Evolutionary conservation across 2,113 vertebrate genomes (phyloP).

Genomic region (Cyanoderma ruficeps): DNA sequence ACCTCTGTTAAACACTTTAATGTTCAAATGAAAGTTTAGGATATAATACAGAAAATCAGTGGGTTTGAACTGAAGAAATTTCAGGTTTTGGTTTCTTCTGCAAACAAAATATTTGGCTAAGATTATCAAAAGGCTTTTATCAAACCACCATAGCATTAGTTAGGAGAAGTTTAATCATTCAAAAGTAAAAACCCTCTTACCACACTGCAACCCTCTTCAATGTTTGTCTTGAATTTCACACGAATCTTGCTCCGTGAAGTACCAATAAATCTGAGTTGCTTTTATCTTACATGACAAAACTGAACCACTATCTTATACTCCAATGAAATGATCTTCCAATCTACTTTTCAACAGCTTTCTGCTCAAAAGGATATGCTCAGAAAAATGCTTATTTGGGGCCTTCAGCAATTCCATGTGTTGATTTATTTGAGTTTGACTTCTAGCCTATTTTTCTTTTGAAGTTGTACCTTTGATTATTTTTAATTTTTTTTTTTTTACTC

Average conservation of each 20-base stretch:
- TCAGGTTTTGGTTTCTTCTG: neutral
- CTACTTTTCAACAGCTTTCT: slow-evolving; percentile 31
- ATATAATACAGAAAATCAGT: neutral
- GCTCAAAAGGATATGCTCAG: neutral
- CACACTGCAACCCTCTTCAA: neutral
- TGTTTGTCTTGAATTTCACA: neutral
- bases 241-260: neutral
- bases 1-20: neutral
- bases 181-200: neutral
- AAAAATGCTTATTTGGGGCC: neutral
- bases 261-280: neutral
- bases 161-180: neutral
- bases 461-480: neutral
- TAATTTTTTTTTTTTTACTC: neutral
- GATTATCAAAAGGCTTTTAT: neutral
- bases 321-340: neutral
- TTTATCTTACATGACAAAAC: neutral
- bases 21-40: neutral
- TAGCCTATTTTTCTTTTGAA: slow-evolving; percentile 47
- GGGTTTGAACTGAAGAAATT: neutral
- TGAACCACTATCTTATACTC: neutral
- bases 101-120: neutral
- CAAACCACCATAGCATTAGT: neutral
- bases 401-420: neutral
- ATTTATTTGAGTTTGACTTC: slow-evolving; percentile 28